Base-by-base conservation (phyloP, 2,113 vertebrate species). In the Phyllopteryx taeniolatus region DNA sequence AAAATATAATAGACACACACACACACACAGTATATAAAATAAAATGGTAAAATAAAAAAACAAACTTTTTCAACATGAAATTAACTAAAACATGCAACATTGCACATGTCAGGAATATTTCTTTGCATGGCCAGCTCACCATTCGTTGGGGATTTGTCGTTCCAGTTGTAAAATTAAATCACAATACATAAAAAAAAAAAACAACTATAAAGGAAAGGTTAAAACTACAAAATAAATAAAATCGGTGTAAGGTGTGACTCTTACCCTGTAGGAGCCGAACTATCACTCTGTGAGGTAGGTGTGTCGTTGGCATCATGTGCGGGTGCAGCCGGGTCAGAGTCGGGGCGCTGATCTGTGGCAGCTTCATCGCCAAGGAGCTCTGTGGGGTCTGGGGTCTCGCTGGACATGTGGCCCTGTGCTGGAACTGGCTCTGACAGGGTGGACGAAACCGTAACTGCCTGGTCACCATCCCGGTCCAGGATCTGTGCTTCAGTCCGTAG, bases 231-330 rank as follows among this genome's bases (percentile, higher is more conserved):
- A n/a, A 54, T 9, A 10, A n/a, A n/a, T 54, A 7, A 7, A 59
- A 13, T 0, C 1, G 10, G n/a, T 11, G n/a, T 7, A 57, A 27
- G 54, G 3, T 3, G 4, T 59, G 22, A 72, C 51, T 74, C 94
- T 95, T 94, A 98, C 97, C 94, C 77, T 8, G 92, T 87, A 73
- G 93, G 92, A 14, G 87, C 84, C 71, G 90, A 76, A 71, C 86
- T 83, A 81, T 92, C 83, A 71, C 89, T 93, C 83, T 94, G 89
- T 94, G 96, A 98, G 96, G 96, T 98, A 98, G 96, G 92, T 89
- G 91, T 88, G 90, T 89, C 88, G 94, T 94, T 70, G 83, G 81
- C 78, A 82, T 88, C 75, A 73, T 89, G 66, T 72, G 68, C 46
- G 46, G 78, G 39, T 79, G 82, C 54, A 65, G 76, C 66, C 33